Evolutionary conservation across 2,797 vertebrate genomes (phyloP).

Genomic region (Molothrus ater): DNA sequence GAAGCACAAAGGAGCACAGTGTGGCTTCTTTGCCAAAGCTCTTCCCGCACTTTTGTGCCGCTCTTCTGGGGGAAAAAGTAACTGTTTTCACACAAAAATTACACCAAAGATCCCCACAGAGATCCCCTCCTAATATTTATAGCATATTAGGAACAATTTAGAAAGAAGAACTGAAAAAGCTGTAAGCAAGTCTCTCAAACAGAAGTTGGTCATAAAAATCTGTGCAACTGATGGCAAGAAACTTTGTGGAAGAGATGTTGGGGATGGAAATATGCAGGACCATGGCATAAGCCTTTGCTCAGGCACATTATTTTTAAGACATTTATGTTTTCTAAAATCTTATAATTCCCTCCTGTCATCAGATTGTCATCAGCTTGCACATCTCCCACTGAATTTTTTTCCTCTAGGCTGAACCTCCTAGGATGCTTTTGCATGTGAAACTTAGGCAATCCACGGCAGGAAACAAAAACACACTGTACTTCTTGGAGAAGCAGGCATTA

Average conservation of each 20-base stretch:
- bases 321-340: neutral
- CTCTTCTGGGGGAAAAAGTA: neutral
- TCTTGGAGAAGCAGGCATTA: neutral
- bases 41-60: neutral
- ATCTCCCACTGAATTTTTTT: neutral
- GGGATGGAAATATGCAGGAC: neutral
- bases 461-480: neutral
- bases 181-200: neutral
- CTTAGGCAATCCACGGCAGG: neutral
- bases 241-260: neutral
- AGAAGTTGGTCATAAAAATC: neutral
- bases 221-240: neutral
- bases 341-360: neutral
- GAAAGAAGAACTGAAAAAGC: neutral
- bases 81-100: neutral
- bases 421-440: neutral
- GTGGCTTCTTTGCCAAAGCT: neutral
- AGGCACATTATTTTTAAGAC: neutral
- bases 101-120: neutral
- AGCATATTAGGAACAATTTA: neutral
- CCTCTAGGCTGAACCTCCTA: neutral
- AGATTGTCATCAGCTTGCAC: neutral
- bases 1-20: fast-evolving
- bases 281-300: neutral
- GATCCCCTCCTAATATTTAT: neutral